Percentiles rank a stretch among this genome's conserved stretches.
Evolutionary conservation across 1,140 invertebrate genomes (phyloP).

Genomic region (Temnothorax longispinosus): DNA sequence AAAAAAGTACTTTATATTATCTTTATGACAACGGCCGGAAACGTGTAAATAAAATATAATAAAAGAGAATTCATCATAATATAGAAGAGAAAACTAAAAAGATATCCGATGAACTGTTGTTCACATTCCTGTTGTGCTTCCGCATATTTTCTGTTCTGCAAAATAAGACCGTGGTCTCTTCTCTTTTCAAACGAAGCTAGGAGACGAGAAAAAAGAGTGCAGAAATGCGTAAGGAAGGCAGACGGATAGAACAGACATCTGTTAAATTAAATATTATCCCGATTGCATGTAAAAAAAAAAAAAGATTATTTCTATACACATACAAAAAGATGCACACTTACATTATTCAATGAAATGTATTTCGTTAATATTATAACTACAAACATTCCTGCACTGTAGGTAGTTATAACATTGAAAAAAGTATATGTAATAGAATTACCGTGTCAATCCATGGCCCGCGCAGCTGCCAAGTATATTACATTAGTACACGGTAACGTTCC

Average conservation of each 20-base stretch:
- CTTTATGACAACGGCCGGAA: slow-evolving; percentile 6
- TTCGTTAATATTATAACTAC: slow-evolving; percentile 50
- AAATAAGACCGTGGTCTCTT: not conserved
- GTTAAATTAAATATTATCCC: slow-evolving; percentile 12
- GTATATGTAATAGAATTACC: not conserved
- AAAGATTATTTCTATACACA: slow-evolving; percentile 6
- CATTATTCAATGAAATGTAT: slow-evolving; percentile 37
- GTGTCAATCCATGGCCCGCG: slow-evolving; percentile 23
- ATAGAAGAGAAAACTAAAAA: slow-evolving; percentile 12
- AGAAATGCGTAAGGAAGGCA: slow-evolving; percentile 19
- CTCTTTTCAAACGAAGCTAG: not conserved
- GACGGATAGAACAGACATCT: not conserved
- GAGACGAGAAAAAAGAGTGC: slow-evolving; percentile 2
- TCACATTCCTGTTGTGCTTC: not conserved
- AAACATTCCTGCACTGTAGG: slow-evolving; percentile 48
- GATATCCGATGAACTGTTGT: not conserved
- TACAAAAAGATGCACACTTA: slow-evolving; percentile 39
- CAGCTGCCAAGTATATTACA: slow-evolving; percentile 48
- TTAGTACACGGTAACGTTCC: slow-evolving; percentile 52
- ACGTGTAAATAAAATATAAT: slow-evolving; percentile 37
- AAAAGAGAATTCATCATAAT: not conserved
- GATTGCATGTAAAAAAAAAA: slow-evolving; percentile 10
- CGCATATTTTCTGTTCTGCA: not conserved
- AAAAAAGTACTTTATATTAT: slow-evolving; percentile 4
- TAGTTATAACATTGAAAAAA: slow-evolving; percentile 54